Conservation (phyloP, 2,113 vertebrate species). For the Gulo gulo region DNA sequence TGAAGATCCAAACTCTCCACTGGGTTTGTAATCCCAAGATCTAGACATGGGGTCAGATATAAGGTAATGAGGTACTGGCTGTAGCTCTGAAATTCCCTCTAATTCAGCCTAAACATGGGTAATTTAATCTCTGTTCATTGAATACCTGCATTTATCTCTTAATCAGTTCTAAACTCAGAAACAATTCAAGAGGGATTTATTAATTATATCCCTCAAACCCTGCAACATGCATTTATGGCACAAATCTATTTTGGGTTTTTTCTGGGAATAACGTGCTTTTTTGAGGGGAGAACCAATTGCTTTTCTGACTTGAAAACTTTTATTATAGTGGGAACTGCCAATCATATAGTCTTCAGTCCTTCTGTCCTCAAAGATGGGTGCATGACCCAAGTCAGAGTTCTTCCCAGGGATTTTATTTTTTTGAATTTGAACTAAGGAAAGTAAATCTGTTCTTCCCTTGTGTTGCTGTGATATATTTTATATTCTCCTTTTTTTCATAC, state of each 20-base stretch:
- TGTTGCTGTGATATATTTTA: neutral
- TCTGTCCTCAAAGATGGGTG: neutral
- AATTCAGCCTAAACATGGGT: neutral
- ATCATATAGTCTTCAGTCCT: neutral
- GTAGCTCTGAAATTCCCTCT: neutral
- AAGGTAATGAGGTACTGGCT: neutral
- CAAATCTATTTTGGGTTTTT: neutral
- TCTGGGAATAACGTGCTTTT: neutral
- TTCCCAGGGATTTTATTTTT: neutral
- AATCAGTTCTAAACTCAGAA: neutral
- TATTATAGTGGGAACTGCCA: neutral
- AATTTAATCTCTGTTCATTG: neutral
- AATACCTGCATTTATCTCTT: neutral
- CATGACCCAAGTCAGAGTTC: neutral
- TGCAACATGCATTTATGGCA: neutral
- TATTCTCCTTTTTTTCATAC: neutral
- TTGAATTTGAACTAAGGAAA: neutral
- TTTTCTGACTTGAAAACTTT: neutral
- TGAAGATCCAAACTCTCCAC: neutral
- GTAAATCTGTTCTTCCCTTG: neutral
- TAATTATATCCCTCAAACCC: neutral
- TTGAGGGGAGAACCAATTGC: neutral
- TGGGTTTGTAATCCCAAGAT: neutral
- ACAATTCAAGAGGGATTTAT: neutral
- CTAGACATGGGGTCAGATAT: neutral